Conservation (phyloP, 2,113 vertebrate genomes). For the Capreolus pygargus region DNA sequence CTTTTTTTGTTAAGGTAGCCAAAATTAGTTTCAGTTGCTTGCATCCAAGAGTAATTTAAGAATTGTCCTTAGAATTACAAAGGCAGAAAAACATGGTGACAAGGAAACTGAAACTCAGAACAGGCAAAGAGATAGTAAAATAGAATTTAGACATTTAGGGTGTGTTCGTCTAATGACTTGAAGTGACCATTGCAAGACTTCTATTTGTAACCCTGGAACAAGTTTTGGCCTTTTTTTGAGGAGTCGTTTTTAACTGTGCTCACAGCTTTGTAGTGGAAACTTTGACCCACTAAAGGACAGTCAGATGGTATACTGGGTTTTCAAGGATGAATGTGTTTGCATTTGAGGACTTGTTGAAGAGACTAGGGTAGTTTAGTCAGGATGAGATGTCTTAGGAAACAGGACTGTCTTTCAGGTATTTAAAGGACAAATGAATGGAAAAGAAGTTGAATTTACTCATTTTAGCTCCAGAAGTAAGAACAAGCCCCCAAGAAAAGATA, state of each 20-base stretch:
- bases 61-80: background rate
- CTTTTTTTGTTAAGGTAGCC: constrained; percentile 7
- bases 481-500: background rate
- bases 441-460: background rate
- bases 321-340: background rate
- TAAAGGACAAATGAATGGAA: background rate
- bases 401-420: background rate
- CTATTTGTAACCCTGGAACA: background rate
- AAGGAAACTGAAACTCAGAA: constrained; percentile 18
- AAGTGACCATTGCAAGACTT: background rate
- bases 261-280: background rate
- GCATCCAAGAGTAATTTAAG: background rate
- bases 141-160: background rate
- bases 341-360: background rate
- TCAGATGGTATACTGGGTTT: background rate
- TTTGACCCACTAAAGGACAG: background rate
- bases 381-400: background rate
- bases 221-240: background rate
- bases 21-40: background rate
- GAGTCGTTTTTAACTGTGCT: background rate
- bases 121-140: background rate
- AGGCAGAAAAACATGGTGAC: background rate
- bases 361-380: background rate
- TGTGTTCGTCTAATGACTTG: background rate
- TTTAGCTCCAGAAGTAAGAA: background rate